Conservation (phyloP, 2,113 vertebrate genomes). For the Neolamprologus sp. region DNA sequence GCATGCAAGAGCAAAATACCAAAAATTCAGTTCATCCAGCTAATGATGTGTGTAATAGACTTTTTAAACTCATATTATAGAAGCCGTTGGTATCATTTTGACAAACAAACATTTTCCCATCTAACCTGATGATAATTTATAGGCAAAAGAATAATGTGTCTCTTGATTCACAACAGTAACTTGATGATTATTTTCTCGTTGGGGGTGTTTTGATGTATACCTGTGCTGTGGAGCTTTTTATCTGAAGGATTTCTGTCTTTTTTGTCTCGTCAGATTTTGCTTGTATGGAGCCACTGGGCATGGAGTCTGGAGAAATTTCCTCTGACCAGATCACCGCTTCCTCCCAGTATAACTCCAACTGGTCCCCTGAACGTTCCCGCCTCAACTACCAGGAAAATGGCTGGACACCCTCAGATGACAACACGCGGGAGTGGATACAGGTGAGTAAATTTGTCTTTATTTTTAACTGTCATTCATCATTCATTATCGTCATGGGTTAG, state of each 20-base stretch:
- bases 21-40: neutral
- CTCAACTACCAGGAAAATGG: conserved; percentile 92
- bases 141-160: neutral
- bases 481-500: neutral
- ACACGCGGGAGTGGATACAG: conserved; percentile 88
- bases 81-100: neutral
- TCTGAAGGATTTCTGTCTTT: neutral
- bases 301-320: conserved; percentile 90
- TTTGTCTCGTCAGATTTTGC: conserved; percentile 50
- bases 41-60: neutral
- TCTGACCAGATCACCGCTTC: conserved; percentile 87
- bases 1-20: neutral
- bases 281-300: conserved; percentile 88
- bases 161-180: neutral
- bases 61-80: neutral
- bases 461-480: neutral
- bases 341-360: conserved; percentile 90
- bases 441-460: conserved; percentile 53
- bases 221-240: neutral
- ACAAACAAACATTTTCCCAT: neutral
- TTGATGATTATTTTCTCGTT: neutral
- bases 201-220: neutral
- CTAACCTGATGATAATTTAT: neutral
- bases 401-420: conserved; percentile 94
- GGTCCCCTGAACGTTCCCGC: conserved; percentile 88